Evolutionary conservation across 1,140 invertebrate species (phyloP).

Genomic region (Apis cerana): DNA sequence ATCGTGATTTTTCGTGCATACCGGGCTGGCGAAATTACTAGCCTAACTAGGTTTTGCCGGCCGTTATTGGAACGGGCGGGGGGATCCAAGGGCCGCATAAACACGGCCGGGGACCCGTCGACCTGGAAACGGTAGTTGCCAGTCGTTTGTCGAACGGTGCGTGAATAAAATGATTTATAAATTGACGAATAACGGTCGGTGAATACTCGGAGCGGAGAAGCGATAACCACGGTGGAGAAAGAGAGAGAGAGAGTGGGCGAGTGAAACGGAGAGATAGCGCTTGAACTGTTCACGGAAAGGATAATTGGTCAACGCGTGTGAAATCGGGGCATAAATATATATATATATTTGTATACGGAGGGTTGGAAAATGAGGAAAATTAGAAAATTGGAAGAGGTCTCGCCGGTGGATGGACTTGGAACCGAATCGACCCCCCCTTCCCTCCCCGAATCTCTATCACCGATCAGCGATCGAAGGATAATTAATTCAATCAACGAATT

Average conservation of each 20-base stretch:
- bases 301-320: too few species aligned
- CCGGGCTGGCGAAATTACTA: constrained; percentile 37
- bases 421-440: too few species aligned
- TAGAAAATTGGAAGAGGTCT: neutral
- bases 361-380: too few species aligned
- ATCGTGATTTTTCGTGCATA: constrained; percentile 65
- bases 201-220: neutral
- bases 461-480: constrained; percentile 63
- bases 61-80: constrained; percentile 5
- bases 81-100: constrained; percentile 11
- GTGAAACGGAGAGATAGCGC: neutral
- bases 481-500: constrained; percentile 70
- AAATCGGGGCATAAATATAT: too few species aligned
- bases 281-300: neutral
- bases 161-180: constrained; percentile 71
- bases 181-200: constrained; percentile 48
- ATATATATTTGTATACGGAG: too few species aligned
- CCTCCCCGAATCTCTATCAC: neutral
- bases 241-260: too few species aligned
- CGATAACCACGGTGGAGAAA: neutral
- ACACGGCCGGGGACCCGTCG: neutral
- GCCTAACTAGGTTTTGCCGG: constrained; percentile 39
- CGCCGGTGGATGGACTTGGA: too few species aligned
- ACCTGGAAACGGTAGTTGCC: constrained; percentile 28
- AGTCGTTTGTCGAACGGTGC: constrained; percentile 37